Base-by-base conservation (phyloP, 1,140 invertebrate species). In the Drosophila jambulina region DNA sequence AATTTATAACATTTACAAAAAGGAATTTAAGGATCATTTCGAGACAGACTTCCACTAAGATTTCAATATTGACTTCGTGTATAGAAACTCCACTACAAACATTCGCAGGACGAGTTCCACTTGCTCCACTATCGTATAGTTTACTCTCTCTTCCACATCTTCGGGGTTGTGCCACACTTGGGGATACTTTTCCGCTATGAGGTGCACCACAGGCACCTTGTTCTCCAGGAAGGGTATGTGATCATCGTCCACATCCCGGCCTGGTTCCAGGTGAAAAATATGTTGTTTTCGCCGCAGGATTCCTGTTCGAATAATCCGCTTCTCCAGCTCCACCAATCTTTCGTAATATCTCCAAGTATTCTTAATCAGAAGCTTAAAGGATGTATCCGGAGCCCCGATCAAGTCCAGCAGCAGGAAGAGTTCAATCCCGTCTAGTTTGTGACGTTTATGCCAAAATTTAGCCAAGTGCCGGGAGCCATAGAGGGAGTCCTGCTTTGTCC, bases 381-480 rank as follows among this genome's bases (percentile, higher is more conserved):
- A 94, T 21, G 97, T 96, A 93, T 98, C 95, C 1, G 94, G 93
- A 4, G 96, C 94, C 4, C 98, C 99, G 49, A 99, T 94, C 13
- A 99, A 93, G 93, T 99, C 98, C n/a, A 99, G 92, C 3, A 99
- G 94, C 4, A 99, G 94, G 49, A 99, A 93, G 1, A 98, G 93
- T 90, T 99, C 97, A 6, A 85, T 83, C 13, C 12, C 19, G 0
- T 54, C 2, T 0, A 85, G 10, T 61, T 34, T 84, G 88, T 62
- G 79, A 57, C 80, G 93, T 5, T 75, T 71, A 0, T 95, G 91
- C 96, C 96, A 97, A 78, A 95, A 94, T 19, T 94, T 74, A 0
- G 98, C 98, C 59, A 99, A 94, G 94, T 99, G 97, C 74, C 96
- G 94, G 1, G 99, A 96, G 19, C 99, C 99, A 92, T 99, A 99